Conservation (phyloP, 2,797 vertebrate genomes). For the Tenualosa thibaudeaui region DNA sequence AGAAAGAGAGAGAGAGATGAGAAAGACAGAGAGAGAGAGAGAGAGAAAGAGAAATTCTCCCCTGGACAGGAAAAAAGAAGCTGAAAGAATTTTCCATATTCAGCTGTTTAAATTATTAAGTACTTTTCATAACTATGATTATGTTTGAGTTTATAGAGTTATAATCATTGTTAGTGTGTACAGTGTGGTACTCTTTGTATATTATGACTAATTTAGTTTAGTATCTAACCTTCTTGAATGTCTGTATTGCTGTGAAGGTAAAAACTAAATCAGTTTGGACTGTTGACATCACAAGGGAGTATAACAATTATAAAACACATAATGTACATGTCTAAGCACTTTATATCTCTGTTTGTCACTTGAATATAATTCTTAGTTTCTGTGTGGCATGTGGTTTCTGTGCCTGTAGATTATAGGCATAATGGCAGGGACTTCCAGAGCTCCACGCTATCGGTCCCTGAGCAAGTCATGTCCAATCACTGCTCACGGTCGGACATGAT, state of each 20-base stretch:
- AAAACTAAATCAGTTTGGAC: background rate
- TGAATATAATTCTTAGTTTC: background rate
- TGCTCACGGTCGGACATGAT: conserved; percentile 82
- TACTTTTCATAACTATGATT: background rate
- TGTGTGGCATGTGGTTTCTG: background rate
- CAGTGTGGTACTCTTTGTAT: background rate
- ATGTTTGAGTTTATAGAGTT: background rate
- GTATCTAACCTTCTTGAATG: background rate
- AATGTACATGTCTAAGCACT: too few relatives aligned
- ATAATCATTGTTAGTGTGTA: background rate
- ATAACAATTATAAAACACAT: background rate
- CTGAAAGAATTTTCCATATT: background rate
- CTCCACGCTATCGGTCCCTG: conserved; percentile 92
- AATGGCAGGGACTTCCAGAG: conserved; percentile 90
- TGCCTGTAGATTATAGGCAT: conserved; percentile 82
- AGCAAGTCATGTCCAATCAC: conserved; percentile 92
- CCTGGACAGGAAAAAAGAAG: background rate
- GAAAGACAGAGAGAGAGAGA: background rate
- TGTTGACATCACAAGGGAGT: background rate
- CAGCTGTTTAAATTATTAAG: background rate
- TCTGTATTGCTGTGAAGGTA: background rate
- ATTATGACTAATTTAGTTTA: background rate
- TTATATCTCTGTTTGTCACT: background rate
- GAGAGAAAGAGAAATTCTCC: background rate
- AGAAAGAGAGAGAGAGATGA: background rate